Conservation (phyloP, 2,113 vertebrate species). For the Camelus bactrianus region DNA sequence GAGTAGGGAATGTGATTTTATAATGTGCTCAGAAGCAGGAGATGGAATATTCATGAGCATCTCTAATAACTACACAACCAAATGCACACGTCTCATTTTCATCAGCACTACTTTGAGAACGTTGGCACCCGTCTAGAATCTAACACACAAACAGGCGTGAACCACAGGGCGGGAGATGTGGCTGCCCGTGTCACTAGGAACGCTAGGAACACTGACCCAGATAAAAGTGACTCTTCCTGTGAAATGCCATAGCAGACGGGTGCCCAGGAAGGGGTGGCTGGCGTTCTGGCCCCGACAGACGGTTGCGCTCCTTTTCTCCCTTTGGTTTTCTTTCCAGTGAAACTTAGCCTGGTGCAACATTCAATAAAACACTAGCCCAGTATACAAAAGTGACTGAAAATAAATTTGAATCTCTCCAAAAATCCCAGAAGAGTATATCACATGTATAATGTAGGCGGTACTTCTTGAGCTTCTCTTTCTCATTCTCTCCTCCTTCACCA, state of each 20-base stretch:
- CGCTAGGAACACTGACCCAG: too few species aligned
- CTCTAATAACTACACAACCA: background rate
- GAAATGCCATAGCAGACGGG: background rate
- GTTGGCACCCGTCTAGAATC: background rate
- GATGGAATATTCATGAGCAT: background rate
- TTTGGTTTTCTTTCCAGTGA: background rate
- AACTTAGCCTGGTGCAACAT: background rate
- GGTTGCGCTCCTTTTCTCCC: background rate
- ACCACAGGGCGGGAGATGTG: background rate
- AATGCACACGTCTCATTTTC: background rate
- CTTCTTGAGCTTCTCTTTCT: background rate
- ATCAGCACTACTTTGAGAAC: background rate
- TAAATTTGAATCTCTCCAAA: background rate
- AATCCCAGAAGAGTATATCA: background rate
- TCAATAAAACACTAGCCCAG: background rate
- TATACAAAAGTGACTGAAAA: background rate
- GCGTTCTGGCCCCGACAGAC: background rate
- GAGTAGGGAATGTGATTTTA: background rate
- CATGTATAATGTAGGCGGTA: background rate
- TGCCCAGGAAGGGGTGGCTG: background rate
- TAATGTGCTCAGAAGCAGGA: background rate
- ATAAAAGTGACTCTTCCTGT: background rate
- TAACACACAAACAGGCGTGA: background rate
- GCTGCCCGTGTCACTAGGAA: background rate
- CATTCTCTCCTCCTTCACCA: background rate